Percentiles rank a stretch among this genome's conserved stretches.
Evolutionary conservation across 2,797 vertebrate genomes (phyloP).

Genomic region (Cyclura pinguis): DNA sequence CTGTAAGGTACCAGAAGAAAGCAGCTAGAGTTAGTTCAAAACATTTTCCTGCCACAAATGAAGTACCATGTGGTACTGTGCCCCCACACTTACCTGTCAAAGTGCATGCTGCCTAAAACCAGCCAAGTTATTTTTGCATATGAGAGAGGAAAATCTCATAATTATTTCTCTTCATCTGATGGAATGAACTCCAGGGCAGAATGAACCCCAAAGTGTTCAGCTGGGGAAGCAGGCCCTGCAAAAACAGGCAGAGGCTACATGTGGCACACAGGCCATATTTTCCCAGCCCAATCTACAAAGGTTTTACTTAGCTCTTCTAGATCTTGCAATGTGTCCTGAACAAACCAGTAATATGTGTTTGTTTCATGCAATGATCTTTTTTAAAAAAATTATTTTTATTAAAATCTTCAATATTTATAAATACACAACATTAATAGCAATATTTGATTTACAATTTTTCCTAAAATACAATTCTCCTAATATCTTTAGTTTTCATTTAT

Average conservation of each 20-base stretch:
- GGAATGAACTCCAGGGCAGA: not conserved
- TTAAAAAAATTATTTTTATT: too few species aligned
- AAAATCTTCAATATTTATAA: too few species aligned
- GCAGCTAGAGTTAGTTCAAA: not conserved
- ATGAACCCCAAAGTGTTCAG: not conserved
- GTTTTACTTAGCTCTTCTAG: too few species aligned
- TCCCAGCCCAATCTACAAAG: too few species aligned
- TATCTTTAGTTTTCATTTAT: too few species aligned
- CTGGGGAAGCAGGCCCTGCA: not conserved
- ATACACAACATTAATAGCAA: too few species aligned
- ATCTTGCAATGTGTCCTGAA: too few species aligned
- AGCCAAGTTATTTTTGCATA: not conserved
- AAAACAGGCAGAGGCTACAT: not conserved
- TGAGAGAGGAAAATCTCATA: not conserved
- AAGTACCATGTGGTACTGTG: not conserved
- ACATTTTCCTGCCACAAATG: not conserved
- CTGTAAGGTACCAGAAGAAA: not conserved
- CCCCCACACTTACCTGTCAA: too few species aligned
- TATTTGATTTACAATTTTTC: too few species aligned
- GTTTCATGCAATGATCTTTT: too few species aligned
- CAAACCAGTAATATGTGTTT: too few species aligned
- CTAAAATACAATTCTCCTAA: too few species aligned
- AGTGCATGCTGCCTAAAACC: not conserved
- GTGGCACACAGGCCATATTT: not conserved
- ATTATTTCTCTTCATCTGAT: not conserved